Evolutionary conservation across 2,113 vertebrate species (phyloP).

Genomic region (Agapornis roseicollis): DNA sequence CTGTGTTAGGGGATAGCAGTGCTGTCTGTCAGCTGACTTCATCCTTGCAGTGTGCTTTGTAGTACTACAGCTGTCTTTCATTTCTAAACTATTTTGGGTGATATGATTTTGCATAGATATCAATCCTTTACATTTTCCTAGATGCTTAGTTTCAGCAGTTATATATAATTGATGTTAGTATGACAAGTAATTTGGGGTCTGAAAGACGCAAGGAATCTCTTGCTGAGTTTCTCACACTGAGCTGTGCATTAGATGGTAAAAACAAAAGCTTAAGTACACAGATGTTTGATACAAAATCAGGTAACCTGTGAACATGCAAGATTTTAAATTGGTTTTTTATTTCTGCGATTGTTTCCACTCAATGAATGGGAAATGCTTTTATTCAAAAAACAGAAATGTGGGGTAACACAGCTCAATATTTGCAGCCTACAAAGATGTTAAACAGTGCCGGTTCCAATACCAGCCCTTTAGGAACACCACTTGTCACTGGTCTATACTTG

Average conservation of each 20-base stretch:
- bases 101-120: neutral
- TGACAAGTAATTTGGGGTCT: neutral
- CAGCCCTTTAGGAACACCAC: neutral
- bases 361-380: neutral
- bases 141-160: neutral
- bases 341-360: neutral
- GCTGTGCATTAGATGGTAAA: neutral
- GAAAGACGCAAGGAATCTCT: neutral
- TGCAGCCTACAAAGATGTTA: neutral
- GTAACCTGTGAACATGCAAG: neutral
- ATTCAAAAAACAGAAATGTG: neutral
- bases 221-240: neutral
- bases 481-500: neutral
- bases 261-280: neutral
- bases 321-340: neutral
- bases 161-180: neutral
- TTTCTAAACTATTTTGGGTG: neutral
- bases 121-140: neutral
- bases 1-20: accelerated
- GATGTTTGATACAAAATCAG: neutral
- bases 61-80: accelerated
- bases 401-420: neutral
- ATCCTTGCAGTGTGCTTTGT: neutral
- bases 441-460: neutral
- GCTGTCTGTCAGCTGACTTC: neutral